Base-by-base conservation (phyloP, 2,113 vertebrate genomes). In the Xenus cinereus region DNA sequence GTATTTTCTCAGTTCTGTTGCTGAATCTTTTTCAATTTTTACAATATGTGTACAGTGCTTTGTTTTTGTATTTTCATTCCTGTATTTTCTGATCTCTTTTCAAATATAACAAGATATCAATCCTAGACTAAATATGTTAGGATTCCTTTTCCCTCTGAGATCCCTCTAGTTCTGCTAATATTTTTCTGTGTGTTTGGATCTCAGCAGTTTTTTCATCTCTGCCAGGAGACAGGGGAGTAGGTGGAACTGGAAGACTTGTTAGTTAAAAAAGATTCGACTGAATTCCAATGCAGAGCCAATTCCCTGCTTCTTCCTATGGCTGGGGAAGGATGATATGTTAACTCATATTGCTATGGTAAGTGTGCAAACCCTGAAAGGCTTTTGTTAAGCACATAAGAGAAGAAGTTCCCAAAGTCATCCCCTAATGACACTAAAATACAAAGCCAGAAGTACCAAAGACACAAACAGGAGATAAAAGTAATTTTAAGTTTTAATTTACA, bases 41-140 rank as follows among this genome's bases (percentile, higher is more conserved):
- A 39, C 4, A 14, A 21, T 71, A 3, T 43, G 8, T 41, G 5
- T 46, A 39, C 7, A 41, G 10, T 53, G 7, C 3, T 54, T 75
- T 56, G 16, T 6, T 83, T 94, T 53, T 62, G 0, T 75, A n/a
- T 94, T 84, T 89, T 93, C 57, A 75, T 92, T 93, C 35, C 22
- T 84, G 7, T 68, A 39, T 90, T 88, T 95, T 93, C 51, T 56
- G 35, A 37, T 45, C 17, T 90, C 26, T 88, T 54, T 90, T 96
- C 48, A 93, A 89, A 75, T 69, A 76, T 10, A 87, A 60, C 33
- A 95, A 90, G 18, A 63, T 39, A 78, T 23, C 33, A 74, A 1
- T 89, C 56, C 28, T 88, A 92, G 90, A 95, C 86, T 93, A 95
- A 93, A 90, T 48, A 75, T 35, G 8, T 46, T 68, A 43, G 16